phyloP scores from a whole-genome alignment of 2,797 vertebrate species.

The Trachurus trachurus region DNA sequence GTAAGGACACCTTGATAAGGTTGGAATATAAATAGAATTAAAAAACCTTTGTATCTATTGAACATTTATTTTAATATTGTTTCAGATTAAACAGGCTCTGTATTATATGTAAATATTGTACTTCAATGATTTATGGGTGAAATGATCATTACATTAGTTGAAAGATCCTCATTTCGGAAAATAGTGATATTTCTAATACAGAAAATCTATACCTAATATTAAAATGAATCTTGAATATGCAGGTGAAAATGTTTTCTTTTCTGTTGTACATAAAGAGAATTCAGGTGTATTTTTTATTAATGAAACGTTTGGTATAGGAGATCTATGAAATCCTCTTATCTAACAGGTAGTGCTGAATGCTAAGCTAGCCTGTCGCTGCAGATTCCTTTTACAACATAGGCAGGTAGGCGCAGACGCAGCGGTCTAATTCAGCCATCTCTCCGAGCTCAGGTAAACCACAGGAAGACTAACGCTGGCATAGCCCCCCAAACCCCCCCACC shows the following conservation, averaged over 20 bases:
- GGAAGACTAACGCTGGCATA: conserved; percentile 74
- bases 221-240: conserved; percentile 91
- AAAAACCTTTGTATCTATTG: conserved; percentile 90
- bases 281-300: conserved; percentile 88
- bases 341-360: conserved; percentile 80
- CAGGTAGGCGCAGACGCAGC: conserved; percentile 65
- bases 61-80: conserved; percentile 95
- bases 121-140: conserved; percentile 86
- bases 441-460: conserved; percentile 85
- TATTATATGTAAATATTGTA: conserved; percentile 93
- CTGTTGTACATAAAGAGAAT: conserved; percentile 89
- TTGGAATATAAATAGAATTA: conserved; percentile 83
- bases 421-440: conserved; percentile 79
- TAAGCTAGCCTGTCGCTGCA: conserved; percentile 75
- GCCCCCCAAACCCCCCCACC: background rate
- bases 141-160: conserved; percentile 83
- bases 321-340: conserved; percentile 78
- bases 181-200: conserved; percentile 94
- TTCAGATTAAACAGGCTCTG: conserved; percentile 88
- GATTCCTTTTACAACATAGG: conserved; percentile 65
- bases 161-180: conserved; percentile 88
- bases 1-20: conserved; percentile 83
- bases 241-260: conserved; percentile 85
- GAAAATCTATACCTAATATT: conserved; percentile 88
- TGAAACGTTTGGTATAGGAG: conserved; percentile 84